phyloP scores from a whole-genome alignment of 2,888 invertebrate genomes.

The Macrophya alboannulata region DNA sequence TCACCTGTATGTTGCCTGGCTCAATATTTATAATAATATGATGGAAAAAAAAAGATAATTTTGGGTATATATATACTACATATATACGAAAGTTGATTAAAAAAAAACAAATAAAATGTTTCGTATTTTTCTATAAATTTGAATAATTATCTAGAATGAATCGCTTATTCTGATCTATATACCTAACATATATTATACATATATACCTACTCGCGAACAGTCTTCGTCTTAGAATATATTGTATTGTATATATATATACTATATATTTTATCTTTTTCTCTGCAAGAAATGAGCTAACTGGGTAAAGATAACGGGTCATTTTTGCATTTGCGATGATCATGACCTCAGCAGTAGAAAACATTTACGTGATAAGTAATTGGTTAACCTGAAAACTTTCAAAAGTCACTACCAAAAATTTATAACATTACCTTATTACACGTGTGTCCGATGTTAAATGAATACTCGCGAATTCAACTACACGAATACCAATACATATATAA shows the following conservation, averaged over 20 bases:
- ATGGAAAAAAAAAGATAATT: no score
- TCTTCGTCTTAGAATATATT: neutral
- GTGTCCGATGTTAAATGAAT: constrained; percentile 1
- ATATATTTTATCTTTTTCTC: neutral
- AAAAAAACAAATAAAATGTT: neutral
- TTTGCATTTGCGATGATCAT: constrained; percentile 16
- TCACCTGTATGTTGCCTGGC: constrained; percentile 66
- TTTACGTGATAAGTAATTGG: constrained; percentile 9
- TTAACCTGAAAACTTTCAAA: neutral
- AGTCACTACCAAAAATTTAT: neutral
- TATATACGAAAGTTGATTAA: constrained; percentile 2
- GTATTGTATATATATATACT: no score
- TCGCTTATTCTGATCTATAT: neutral
- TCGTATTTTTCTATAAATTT: constrained; percentile 44
- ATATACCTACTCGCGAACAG: neutral
- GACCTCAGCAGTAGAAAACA: neutral
- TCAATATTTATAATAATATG: constrained; percentile 42
- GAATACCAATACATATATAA: neutral
- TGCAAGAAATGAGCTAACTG: constrained; percentile 3
- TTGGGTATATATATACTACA: neutral
- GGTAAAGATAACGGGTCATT: constrained; percentile 42
- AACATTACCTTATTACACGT: constrained; percentile 25
- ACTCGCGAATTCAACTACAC: neutral
- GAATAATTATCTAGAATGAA: constrained; percentile 5
- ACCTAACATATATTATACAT: neutral